Evolutionary conservation across 2,113 vertebrate genomes (phyloP), one percentile per base, ranked within the genome.

Genomic region (Corydoras maculifer): DNA sequence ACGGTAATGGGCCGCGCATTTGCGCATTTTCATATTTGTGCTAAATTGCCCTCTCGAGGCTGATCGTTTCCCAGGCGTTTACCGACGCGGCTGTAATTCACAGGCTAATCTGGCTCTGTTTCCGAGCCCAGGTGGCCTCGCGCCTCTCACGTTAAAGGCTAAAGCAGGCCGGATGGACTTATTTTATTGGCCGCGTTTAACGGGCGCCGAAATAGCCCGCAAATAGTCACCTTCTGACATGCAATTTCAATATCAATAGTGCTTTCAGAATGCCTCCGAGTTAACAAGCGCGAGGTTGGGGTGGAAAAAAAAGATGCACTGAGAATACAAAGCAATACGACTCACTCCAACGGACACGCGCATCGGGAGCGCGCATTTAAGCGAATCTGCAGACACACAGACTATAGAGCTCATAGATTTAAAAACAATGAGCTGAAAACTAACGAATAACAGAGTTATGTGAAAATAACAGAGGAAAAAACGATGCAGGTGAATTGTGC

Each of bases 1-100:
- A 92, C 93, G 91, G 85, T 91, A 91, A 95, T 93, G 88, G 82
- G 89, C 90, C 89, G 84, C 85, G 43, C 48, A 87, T 86, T 86
- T 90, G 88, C 88, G 87, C 91, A 88, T 92, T 91, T 92, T 93
- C 85, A 91, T 91, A 91, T 93, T 91, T 88, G 85, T 79, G 86
- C 88, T 83, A 90, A 93, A 94, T 91, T 88, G 79, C 82, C 85
- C 83, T 88, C 83, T 87, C 81, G 80, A 84, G 84, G 75, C 80
- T 85, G 87, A 80, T 81, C 68, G 61, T 81, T 83, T 85, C 79
- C 73, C 77, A 80, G 83, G 89, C 85, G 90, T 93, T 92, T 89
- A 88, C 91, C 90, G 90, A 89, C 88, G 75, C 80, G 35, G 81
- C 79, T 84, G 85, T 60, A 93, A 93, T 93, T 92, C 88, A 87